Conservation (phyloP, 2,797 vertebrate species). For the Oreonectes daqikongensis region DNA sequence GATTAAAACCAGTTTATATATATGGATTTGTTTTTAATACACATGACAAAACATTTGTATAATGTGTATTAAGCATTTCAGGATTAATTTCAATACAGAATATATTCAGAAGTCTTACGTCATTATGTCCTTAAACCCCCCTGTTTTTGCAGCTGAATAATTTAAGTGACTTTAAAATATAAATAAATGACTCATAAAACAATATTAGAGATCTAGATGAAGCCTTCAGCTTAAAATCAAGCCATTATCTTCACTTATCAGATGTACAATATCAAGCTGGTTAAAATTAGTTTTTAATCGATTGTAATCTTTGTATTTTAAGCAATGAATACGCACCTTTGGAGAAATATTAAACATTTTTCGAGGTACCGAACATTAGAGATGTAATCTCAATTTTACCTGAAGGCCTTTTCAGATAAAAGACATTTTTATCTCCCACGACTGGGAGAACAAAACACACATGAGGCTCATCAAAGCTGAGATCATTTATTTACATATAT, state of each 20-base stretch:
- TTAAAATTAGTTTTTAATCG: not conserved
- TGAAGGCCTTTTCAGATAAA: not conserved
- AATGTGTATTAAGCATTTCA: too few species aligned
- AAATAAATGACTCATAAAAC: not conserved
- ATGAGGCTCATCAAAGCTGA: not conserved
- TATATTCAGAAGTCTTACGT: too few species aligned
- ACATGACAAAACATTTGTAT: too few species aligned
- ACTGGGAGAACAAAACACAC: too few species aligned
- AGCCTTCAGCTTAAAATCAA: not conserved
- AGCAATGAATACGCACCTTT: not conserved
- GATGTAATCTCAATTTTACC: not conserved
- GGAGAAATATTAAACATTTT: not conserved
- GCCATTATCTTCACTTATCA: not conserved
- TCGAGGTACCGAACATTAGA: not conserved
- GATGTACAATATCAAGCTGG: not conserved
- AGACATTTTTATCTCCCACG: not conserved
- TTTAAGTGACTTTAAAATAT: too few species aligned
- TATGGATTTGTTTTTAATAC: too few species aligned
- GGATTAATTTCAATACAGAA: not conserved
- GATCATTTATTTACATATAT: not conserved
- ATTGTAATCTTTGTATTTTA: not conserved
- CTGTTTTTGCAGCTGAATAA: too few species aligned
- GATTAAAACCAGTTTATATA: too few species aligned
- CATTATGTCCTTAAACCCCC: too few species aligned
- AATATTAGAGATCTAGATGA: not conserved